These are phyloP conservation scores for Gasterosteus aculeatus DNA, from an alignment of 2,113 vertebrate genomes.

Conservation along the genomic window DNA sequence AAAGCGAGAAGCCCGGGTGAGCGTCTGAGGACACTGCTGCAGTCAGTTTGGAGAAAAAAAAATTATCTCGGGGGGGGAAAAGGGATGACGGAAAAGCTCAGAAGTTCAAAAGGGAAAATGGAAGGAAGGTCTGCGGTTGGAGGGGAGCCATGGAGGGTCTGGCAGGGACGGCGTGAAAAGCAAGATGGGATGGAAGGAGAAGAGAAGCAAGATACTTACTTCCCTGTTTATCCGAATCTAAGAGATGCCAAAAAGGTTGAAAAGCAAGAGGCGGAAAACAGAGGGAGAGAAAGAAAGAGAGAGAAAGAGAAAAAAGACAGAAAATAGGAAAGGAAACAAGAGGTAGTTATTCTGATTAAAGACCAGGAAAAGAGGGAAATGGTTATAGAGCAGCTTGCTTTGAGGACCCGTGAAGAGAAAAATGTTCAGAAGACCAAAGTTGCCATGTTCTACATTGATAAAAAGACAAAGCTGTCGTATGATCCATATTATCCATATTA, in stretches of 20 bases:
- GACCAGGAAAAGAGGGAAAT: slow-evolving; percentile 37
- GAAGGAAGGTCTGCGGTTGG: slow-evolving; percentile 29
- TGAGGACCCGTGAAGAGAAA: slow-evolving; percentile 55
- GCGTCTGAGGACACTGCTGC: slow-evolving; percentile 17
- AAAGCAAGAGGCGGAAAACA: slow-evolving; percentile 42
- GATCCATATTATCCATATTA: neutral
- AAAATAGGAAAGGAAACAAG: slow-evolving; percentile 62
- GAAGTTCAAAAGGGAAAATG: slow-evolving; percentile 41
- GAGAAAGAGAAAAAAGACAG: slow-evolving; percentile 63
- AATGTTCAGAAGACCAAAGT: slow-evolving; percentile 33
- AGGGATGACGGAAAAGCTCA: slow-evolving; percentile 42
- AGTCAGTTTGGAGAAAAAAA: neutral
- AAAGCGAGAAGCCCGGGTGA: slow-evolving; percentile 29
- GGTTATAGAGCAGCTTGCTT: slow-evolving; percentile 46
- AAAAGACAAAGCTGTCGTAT: neutral
- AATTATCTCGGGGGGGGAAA: slow-evolving; percentile 4
- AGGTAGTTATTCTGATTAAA: slow-evolving; percentile 74
- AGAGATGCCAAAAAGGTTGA: slow-evolving; percentile 64
- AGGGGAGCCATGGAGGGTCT: slow-evolving; percentile 27
- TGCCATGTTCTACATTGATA: slow-evolving; percentile 3
- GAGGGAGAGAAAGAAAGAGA: slow-evolving; percentile 45
- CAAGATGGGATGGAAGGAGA: slow-evolving; percentile 48
- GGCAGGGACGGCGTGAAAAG: slow-evolving; percentile 36
- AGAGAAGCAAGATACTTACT: slow-evolving; percentile 84
- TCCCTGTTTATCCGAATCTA: slow-evolving; percentile 89